Evolutionary conservation across 2,888 invertebrate species (phyloP), one percentile per base, ranked within the genome.

Genomic region (Tiliacea aurago): DNA sequence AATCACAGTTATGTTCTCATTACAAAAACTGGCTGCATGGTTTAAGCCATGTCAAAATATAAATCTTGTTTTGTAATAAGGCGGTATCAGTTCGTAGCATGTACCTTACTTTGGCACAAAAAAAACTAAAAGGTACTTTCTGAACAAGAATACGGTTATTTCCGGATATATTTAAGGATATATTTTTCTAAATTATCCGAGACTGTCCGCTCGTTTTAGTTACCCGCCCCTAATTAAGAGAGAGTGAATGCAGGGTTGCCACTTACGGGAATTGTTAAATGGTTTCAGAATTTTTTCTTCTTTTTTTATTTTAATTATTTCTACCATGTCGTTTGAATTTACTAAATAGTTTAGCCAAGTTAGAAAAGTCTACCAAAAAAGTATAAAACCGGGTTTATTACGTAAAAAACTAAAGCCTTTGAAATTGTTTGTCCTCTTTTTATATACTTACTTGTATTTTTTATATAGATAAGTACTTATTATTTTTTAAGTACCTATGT

Each of bases 171-270:
- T 67, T 67, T 65, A 56, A 68, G 51, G 59, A 56, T 79, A 73
- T 63, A 80, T 84, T 84, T 80, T 83, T 83, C 70, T 80, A 70
- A 76, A 83, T 84, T 78, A 81, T 56, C 61, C 59, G 73, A 69
- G 66, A 76, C 73, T 80, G 67, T 73, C 68, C 59, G 33, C 72
- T 66, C 63, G 66, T 71, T 76, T 84, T 83, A 77, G 69, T 80
- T 80, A 75, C 70, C 76, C 64, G 63, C 70, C 70, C 76, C 69
- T 84, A 84, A 84, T 84, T 84, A 83, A 76, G 81, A 80, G 71
- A 62, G 69, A 68, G 68, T 37, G 64, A 65, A 69, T 28, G 37
- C 58, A 80, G 78, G 76, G 77, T 63, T 72, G 61, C 37, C 41
- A 49, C 28, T 43, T 23, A 69, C 4, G 3, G 28, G 11, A 62